Base-by-base conservation (phyloP, 2,888 invertebrate genomes). In the Drosophila picticornis region DNA sequence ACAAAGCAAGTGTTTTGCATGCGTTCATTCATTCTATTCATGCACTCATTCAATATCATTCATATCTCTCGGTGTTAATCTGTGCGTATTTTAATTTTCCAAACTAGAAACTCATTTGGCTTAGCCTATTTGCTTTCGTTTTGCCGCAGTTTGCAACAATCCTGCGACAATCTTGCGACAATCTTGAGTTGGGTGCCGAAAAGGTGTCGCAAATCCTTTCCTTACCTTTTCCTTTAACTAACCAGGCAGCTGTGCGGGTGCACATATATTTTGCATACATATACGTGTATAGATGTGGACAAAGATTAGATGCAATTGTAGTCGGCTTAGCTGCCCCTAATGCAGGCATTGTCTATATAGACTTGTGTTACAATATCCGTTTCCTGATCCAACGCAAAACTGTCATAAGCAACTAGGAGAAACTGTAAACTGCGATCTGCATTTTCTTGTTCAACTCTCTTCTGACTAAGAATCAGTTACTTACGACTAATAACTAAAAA, bases 121-220 rank as follows among this genome's bases (percentile, higher is more conserved):
- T 85, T 74, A 85, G 58, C 52, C 57, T 56, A 32, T 40, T 72
- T 72, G 80, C 81, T 65, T 81, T 84, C 83, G 56, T 71, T 88
- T 88, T 84, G 84, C 78, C 62, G 51, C 75, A 66, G 71, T 34
- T 46, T 57, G 59, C 61, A 64, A 84, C 75, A 85, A 83, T 70
- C 71, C 82, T 72, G 75, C 77, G 75, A 74, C 77, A 86, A 84
- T 71, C 72, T 84, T 73, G 77, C 78, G 73, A 75, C 71, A 68
- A 55, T 80, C 80, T 66, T 32, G 52, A 32, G 51, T 50, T 38
- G 55, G 25, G 38, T 16, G 51, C 25, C 16, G 2, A 4, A 64
- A 78, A 83, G 75, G 78, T 81, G 81, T 69, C 65, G 57, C 36
- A 71, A 82, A 88, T 88, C 82, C 79, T 55, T 63, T 66, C 27